A percentile compares a stretch with the other conserved stretches of the same genome.
Conservation (phyloP, 2,113 vertebrate genomes). For the Larimichthys polyactis region DNA sequence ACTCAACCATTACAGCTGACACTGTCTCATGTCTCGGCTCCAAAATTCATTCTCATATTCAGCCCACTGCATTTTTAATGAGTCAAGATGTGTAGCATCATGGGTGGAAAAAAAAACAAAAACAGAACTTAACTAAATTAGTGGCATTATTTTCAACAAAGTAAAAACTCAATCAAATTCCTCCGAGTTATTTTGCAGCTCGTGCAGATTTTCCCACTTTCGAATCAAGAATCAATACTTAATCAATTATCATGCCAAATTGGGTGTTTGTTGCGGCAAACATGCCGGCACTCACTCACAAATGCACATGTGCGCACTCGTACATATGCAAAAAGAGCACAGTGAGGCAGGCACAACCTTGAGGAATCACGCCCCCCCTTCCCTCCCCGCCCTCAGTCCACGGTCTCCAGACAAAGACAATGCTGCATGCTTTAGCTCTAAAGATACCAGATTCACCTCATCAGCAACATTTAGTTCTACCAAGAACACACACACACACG, state of each 20-base stretch:
- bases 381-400: constrained; percentile 41
- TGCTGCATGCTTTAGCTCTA: constrained; percentile 66
- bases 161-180: background rate
- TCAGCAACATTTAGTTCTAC: constrained; percentile 62
- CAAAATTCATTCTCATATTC: background rate
- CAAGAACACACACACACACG: constrained; percentile 1
- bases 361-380: constrained; percentile 51
- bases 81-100: background rate
- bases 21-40: too few relatives aligned
- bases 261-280: background rate
- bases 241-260: background rate
- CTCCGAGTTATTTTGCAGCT: background rate
- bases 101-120: background rate
- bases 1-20: background rate
- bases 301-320: constrained; percentile 10
- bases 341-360: constrained; percentile 68
- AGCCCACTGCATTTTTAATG: background rate
- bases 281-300: background rate
- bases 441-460: constrained; percentile 60
- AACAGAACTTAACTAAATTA: background rate
- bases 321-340: constrained; percentile 43
- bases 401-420: constrained; percentile 76
- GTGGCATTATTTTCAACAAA: background rate
- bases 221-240: background rate
- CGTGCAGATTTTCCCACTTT: background rate